These are phyloP conservation scores for Heliconius aoede DNA, from an alignment of 2,888 invertebrate species.

Conservation along the genomic window DNA sequence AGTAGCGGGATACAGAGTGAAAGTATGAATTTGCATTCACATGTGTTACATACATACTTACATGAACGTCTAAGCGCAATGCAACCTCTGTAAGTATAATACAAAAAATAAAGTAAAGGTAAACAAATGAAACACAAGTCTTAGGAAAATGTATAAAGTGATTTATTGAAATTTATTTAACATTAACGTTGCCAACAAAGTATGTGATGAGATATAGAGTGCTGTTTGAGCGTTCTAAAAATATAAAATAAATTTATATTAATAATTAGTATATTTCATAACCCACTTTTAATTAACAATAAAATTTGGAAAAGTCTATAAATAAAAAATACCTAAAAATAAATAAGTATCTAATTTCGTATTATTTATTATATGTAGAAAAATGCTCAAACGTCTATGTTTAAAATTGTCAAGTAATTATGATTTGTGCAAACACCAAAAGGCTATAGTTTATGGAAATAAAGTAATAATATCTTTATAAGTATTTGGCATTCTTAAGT, in stretches of 20 bases:
- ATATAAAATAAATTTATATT: background rate
- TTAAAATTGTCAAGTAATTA: conserved; percentile 6
- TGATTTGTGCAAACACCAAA: background rate
- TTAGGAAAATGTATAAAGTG: conserved; percentile 80
- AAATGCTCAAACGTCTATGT: conserved; percentile 3
- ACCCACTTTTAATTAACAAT: background rate
- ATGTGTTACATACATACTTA: no score
- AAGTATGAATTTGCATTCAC: no score
- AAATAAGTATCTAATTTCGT: background rate
- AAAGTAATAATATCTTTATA: background rate
- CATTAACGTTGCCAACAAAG: conserved; percentile 51
- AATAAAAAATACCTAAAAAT: background rate
- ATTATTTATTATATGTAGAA: background rate
- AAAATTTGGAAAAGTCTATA: background rate
- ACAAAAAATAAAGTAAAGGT: background rate
- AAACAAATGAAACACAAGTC: background rate
- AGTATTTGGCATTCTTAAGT: conserved; percentile 7
- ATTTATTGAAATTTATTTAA: conserved; percentile 71
- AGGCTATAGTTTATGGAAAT: background rate
- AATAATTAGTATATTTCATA: background rate
- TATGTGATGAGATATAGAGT: conserved; percentile 13
- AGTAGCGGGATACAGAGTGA: no score
- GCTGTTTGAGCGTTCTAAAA: conserved; percentile 11
- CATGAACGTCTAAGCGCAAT: no score
- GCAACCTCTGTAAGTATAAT: no score